Evolutionary conservation across 2,888 invertebrate species (phyloP).

Genomic region (Hermaeophaga mercurialis): DNA sequence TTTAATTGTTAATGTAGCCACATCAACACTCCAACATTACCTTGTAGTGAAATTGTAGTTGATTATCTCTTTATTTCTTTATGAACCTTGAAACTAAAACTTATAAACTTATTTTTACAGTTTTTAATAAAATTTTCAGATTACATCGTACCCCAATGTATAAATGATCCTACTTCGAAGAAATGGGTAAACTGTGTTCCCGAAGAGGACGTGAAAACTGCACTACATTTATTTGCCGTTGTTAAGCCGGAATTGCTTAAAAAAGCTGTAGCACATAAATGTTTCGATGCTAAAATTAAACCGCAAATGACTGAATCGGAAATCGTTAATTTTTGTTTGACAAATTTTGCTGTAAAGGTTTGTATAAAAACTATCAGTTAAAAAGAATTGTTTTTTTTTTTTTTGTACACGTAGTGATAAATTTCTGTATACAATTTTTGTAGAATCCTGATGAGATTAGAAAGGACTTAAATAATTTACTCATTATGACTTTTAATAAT

Average conservation of each 20-base stretch:
- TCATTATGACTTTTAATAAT: constrained; percentile 72
- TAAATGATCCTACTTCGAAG: constrained; percentile 60
- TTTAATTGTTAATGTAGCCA: no score
- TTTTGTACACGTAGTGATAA: neutral
- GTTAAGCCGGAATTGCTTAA: constrained; percentile 69
- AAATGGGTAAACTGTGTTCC: constrained; percentile 70
- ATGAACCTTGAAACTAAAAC: neutral
- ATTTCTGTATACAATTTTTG: constrained; percentile 25
- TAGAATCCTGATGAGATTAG: constrained; percentile 59
- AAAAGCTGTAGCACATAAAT: constrained; percentile 64
- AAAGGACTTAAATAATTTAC: constrained; percentile 67
- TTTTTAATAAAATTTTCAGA: no score
- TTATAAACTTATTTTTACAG: constrained; percentile 1
- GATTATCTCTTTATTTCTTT: no score
- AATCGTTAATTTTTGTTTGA: constrained; percentile 63
- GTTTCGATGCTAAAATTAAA: constrained; percentile 59
- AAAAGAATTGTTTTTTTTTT: no score
- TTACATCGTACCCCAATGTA: constrained; percentile 62
- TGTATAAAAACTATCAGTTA: no score
- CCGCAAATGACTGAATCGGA: constrained; percentile 69
- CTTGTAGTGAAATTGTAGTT: no score
- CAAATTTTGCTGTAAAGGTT: constrained; percentile 56
- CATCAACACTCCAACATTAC: no score
- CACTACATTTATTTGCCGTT: constrained; percentile 67
- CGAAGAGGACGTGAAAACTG: constrained; percentile 65